Base-by-base conservation (phyloP, 1,140 invertebrate genomes). In the Tetragonula clypearis region DNA sequence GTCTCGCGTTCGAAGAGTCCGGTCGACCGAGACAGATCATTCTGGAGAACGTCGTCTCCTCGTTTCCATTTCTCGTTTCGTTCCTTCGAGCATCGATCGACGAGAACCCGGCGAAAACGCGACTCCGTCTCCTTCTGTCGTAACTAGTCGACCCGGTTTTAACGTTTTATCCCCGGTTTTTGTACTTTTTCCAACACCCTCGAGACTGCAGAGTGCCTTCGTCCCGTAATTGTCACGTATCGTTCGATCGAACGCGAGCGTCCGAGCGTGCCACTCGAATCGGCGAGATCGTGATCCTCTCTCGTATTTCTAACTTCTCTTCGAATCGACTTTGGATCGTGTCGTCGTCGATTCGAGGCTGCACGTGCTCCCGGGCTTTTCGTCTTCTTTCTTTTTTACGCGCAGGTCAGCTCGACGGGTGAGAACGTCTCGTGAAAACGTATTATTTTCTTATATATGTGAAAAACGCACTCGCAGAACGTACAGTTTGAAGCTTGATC, bases 101-200 rank as follows among this genome's bases (percentile, higher is more conserved):
- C 71, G 30, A 71, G 55, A 53, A 1, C 19, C 35, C 35, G 30
- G 72, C 62, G n/a, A 60, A n/a, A 78, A 72, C 66, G 74, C 68
- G 58, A 55, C 60, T 82, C 56, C 26, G 23, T 77, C 66, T 73
- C 49, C 23, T 19, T 85, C 30, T 21, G 14, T 75, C 8, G 21
- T 53, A 30, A 56, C 53, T 77, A 77, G 73, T 78, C 65, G 56
- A 84, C 55, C 66, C 82, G 41, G 82, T 58, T 83, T 49, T 30
- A 78, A 58, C 82, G 82, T 83, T 83, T n/a, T 30, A 60, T 78
- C 82, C 73, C 66, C 65, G 75, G 41, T 49, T 49, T 84, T 84
- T 84, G 82, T 84, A 84, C 82, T 84, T 71, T 79, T 60, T 84
- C 65, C 65, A 49, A 84, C 76, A 62, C 71, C 26, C 66, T 71